A percentile compares a stretch with the other conserved stretches of the same genome.
Conservation (phyloP, 2,797 vertebrate genomes). For the Synaphobranchus kaupii region DNA sequence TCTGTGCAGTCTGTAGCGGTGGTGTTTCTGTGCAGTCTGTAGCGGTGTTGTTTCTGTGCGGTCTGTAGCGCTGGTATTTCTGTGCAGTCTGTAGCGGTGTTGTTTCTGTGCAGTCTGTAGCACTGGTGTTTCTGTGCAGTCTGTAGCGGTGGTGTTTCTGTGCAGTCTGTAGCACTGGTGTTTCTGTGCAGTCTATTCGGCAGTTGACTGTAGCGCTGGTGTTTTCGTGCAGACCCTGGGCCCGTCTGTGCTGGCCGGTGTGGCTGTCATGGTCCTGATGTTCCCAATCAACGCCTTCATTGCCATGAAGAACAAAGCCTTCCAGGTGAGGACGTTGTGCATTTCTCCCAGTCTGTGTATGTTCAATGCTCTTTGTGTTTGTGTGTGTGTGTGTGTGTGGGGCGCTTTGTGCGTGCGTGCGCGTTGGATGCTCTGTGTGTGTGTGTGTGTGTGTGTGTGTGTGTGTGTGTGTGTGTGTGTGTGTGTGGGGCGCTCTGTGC, state of each 20-base stretch:
- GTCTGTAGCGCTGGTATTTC: too few species aligned
- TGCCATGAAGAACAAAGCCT: conserved; percentile 95
- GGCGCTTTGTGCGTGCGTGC: too few species aligned
- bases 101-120: not conserved
- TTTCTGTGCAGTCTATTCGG: conserved; percentile 58
- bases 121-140: conserved; percentile 57
- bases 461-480: too few species aligned
- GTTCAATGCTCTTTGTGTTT: not conserved
- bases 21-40: too few species aligned
- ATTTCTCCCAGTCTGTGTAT: not conserved
- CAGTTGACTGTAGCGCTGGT: not conserved
- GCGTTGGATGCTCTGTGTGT: too few species aligned
- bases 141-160: too few species aligned
- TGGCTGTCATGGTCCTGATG: conserved; percentile 95
- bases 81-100: not conserved
- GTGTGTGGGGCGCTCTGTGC: not conserved
- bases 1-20: too few species aligned
- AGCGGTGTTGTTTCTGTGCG: not conserved
- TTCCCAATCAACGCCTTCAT: conserved; percentile 92
- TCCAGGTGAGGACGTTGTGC: conserved; percentile 79
- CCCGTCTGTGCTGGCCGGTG: conserved; percentile 87
- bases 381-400: too few species aligned
- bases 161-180: not conserved
- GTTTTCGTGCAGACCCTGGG: conserved; percentile 80
- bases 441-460: too few species aligned